phyloP scores from a whole-genome alignment of 1,140 invertebrate species.

The Drosophila sucinea region DNA sequence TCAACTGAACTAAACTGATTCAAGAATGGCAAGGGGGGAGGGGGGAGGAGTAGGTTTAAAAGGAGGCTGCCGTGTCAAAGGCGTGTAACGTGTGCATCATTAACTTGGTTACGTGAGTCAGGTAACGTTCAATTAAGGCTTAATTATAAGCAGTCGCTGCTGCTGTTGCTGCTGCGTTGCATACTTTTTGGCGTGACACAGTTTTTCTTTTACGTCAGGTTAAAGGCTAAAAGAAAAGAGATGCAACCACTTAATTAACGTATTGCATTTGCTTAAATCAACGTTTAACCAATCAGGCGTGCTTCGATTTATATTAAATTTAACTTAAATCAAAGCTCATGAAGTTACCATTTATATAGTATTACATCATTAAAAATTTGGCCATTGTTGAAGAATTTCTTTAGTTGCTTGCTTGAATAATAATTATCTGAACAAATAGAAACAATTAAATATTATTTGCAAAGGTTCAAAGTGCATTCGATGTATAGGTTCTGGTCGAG shows the following conservation, averaged over 20 bases:
- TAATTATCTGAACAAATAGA: too few species aligned
- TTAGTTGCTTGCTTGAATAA: too few species aligned
- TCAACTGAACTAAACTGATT: conserved; percentile 32
- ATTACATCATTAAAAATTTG: too few species aligned
- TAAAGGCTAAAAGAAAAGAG: background rate
- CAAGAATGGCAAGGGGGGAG: conserved; percentile 18
- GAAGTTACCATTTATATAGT: too few species aligned
- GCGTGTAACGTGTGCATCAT: conserved; percentile 71
- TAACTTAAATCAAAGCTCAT: background rate
- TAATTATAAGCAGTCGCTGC: conserved; percentile 63
- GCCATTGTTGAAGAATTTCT: too few species aligned
- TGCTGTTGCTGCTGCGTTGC: conserved; percentile 28
- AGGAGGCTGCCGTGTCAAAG: conserved; percentile 65
- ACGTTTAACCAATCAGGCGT: background rate
- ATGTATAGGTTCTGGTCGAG: too few species aligned
- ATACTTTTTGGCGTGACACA: conserved; percentile 56
- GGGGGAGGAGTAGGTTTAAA: too few species aligned
- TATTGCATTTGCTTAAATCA: conserved; percentile 12
- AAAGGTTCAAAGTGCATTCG: too few species aligned
- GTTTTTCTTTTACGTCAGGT: conserved; percentile 29
- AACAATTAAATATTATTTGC: background rate
- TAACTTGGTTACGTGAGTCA: conserved; percentile 67
- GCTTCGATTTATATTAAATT: conserved; percentile 8
- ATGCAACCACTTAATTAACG: conserved; percentile 54
- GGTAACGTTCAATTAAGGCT: conserved; percentile 67